These are phyloP conservation scores for Eulithis testata DNA, from an alignment of 2,888 invertebrate species.

Conservation along the genomic window DNA sequence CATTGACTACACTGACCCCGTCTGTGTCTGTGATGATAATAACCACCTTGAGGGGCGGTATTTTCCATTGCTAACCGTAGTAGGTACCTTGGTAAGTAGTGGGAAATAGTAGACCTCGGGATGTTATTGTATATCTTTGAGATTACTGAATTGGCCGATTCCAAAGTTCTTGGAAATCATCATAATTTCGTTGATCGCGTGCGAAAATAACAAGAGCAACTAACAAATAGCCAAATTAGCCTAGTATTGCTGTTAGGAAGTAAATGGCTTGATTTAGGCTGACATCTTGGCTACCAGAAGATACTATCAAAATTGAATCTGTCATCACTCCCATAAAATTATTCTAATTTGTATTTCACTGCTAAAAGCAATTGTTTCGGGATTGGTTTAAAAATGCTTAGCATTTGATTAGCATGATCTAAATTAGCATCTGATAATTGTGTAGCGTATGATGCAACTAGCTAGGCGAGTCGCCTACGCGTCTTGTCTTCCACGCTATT, in stretches of 20 bases:
- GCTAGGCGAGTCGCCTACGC: conserved; percentile 18
- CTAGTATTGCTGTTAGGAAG: too few relatives aligned
- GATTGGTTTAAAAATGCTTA: conserved; percentile 36
- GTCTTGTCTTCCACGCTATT: not conserved
- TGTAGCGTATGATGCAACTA: conserved; percentile 19
- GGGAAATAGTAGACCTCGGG: too few relatives aligned
- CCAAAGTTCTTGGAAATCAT: too few relatives aligned
- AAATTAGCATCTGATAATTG: conserved; percentile 44
- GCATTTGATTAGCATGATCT: conserved; percentile 30
- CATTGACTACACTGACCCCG: conserved; percentile 9
- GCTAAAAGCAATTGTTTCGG: conserved; percentile 42
- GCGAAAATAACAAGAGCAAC: too few relatives aligned
- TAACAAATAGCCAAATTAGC: too few relatives aligned
- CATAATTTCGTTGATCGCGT: too few relatives aligned
- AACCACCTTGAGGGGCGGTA: conserved; percentile 2
- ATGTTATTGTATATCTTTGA: too few relatives aligned
- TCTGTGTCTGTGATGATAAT: not conserved
- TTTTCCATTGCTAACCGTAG: not conserved
- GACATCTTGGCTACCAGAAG: too few relatives aligned
- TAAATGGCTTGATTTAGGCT: too few relatives aligned
- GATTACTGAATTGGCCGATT: too few relatives aligned
- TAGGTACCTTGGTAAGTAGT: too few relatives aligned
- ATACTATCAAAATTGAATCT: not conserved
- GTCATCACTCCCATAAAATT: not conserved
- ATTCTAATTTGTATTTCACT: conserved; percentile 29